Evolutionary conservation across 2,888 invertebrate species (phyloP), one percentile per base, ranked within the genome.

Genomic region (Ectobius pallidus): DNA sequence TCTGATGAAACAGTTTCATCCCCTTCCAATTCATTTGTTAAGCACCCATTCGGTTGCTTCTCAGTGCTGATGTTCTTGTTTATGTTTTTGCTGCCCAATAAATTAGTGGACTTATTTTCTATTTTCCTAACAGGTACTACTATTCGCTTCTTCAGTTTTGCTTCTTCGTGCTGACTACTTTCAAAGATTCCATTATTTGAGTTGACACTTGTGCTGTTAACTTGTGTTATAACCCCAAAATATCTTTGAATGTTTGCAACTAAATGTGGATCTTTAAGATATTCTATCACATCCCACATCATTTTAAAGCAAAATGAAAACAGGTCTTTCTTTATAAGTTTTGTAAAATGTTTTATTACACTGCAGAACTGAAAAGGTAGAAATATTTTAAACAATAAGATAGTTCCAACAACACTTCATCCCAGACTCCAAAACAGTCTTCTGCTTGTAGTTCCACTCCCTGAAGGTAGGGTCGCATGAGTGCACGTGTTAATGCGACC

Each of bases 231-330:
- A 30, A 95, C 88, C 73, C 94, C 95, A 82, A 94, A 95, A 82
- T 88, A 91, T 78, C 89, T 86, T 82, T 95, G 95, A 79, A 95
- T 90, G 81, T 88, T 87, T 25, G 92, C 89, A 27, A 95, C 95
- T 77, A 94, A 83, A 75, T 89, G 83, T 7, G 95, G 92, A 80
- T 91, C 90, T 81, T 92, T 91, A 71, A 94, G 86, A 80, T 90
- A 88, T 79, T 91, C 88, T 80, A 93, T 85, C 55, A 73, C 32
- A 22, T 73, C 61, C 42, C 27, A 70, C 65, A 73, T 70, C 42
- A 58, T 70, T 52, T 46, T 34, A n/a, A n/a, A n/a, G n/a, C n/a
- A n/a, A n/a, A n/a, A n/a, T n/a, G n/a, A n/a, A n/a, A n/a, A n/a
- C n/a, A n/a, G n/a, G n/a, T n/a, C n/a, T n/a, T n/a, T n/a, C n/a